Conservation (phyloP, 2,797 vertebrate species). For the Sitta carolinensis region DNA sequence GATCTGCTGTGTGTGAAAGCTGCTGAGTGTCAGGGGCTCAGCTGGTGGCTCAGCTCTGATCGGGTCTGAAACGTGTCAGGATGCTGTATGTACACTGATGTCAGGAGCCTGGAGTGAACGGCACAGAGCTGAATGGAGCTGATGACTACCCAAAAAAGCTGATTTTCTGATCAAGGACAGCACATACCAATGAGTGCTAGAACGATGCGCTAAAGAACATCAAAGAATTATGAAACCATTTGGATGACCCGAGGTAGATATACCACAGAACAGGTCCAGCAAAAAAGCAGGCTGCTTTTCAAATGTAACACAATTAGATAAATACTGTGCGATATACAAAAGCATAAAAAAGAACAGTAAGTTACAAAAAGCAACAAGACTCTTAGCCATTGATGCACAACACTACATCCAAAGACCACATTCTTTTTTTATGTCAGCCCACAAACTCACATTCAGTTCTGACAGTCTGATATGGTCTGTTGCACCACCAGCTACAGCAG, state of each 20-base stretch:
- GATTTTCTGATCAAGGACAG: conserved; percentile 29
- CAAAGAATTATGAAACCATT: background rate
- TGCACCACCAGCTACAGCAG: background rate
- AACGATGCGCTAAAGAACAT: background rate
- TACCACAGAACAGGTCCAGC: background rate
- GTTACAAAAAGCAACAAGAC: background rate
- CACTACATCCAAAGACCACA: background rate
- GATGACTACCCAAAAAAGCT: conserved; percentile 25
- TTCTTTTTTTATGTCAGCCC: background rate
- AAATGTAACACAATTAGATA: background rate
- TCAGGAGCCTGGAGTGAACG: background rate
- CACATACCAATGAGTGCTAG: background rate
- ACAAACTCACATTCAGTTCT: background rate
- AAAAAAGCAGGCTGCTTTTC: background rate
- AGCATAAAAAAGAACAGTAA: background rate
- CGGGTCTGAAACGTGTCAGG: background rate
- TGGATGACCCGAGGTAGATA: conserved; percentile 15
- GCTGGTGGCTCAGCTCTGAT: conserved; percentile 8
- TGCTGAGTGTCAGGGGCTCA: background rate
- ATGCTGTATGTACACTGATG: background rate
- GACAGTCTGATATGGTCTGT: background rate
- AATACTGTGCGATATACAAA: background rate
- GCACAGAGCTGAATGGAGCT: conserved; percentile 21
- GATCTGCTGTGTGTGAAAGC: background rate
- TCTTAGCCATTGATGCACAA: background rate